These are phyloP conservation scores for Diaphora mendica DNA, from an alignment of 2,888 invertebrate genomes.

Conservation along the genomic window DNA sequence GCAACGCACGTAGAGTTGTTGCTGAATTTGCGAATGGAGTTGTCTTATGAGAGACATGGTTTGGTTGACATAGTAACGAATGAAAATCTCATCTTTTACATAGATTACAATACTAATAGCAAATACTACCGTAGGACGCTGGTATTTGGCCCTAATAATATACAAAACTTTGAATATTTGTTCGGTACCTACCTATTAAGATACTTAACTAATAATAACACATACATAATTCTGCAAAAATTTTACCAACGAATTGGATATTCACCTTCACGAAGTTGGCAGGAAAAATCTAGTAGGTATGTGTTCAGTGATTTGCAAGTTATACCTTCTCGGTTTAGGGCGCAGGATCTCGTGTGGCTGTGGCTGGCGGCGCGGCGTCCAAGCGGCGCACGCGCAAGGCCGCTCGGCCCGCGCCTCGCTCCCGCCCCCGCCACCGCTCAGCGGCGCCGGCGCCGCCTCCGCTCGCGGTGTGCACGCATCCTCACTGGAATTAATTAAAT, in stretches of 20 bases:
- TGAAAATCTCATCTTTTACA: no score
- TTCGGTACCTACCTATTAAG: no score
- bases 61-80: no score
- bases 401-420: constrained; percentile 61
- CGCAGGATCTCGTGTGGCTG: constrained; percentile 94
- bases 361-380: constrained; percentile 77
- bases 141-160: no score
- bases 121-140: no score
- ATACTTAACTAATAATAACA: no score
- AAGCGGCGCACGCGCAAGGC: constrained; percentile 80
- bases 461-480: constrained; percentile 80
- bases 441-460: constrained; percentile 74
- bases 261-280: background rate
- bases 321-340: constrained; percentile 95
- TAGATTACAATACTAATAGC: no score
- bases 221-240: no score
- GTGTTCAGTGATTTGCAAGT: background rate
- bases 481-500: constrained; percentile 66
- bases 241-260: background rate
- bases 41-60: background rate
- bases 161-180: no score
- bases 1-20: background rate
- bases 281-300: background rate
- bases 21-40: background rate
- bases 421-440: constrained; percentile 54